phyloP scores from a whole-genome alignment of 23 tunicate genomes.

The Trididemnum nubilum region DNA sequence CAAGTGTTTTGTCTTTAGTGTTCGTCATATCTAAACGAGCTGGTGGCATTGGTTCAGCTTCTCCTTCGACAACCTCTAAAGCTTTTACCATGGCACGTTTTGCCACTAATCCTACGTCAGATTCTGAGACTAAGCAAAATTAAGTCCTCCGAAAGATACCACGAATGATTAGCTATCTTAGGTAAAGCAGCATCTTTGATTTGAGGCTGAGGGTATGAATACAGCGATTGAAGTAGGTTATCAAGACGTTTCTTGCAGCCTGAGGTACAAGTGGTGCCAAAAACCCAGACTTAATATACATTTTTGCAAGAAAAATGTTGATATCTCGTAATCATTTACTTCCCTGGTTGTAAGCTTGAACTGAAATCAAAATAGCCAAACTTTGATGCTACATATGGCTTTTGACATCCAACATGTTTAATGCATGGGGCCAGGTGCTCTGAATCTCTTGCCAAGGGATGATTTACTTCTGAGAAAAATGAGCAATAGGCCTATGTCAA shows the following conservation, averaged over 20 bases:
- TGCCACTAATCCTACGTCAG: neutral
- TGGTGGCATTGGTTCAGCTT: neutral
- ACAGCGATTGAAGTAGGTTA: neutral
- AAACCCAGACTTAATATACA: constrained; percentile 2
- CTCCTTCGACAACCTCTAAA: neutral
- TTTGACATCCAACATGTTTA: neutral
- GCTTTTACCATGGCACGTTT: neutral
- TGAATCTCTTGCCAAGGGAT: constrained; percentile 3
- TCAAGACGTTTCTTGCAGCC: neutral
- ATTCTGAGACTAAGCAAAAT: neutral
- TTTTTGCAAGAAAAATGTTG: neutral
- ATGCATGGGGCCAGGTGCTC: constrained; percentile 5
- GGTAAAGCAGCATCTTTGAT: neutral
- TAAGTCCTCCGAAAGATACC: neutral
- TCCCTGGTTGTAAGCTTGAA: constrained; percentile 1
- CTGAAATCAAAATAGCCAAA: constrained; percentile 9
- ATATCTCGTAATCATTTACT: neutral
- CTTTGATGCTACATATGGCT: constrained; percentile 1
- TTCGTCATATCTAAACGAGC: neutral
- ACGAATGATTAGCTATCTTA: neutral
- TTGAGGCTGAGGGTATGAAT: constrained; percentile 2
- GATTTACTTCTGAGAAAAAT: constrained; percentile 1
- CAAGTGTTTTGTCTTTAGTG: constrained; percentile 3
- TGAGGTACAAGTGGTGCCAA: constrained; percentile 3
- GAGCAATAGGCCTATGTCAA: neutral